Percentiles rank a stretch among this genome's conserved stretches.
Evolutionary conservation across 2,888 invertebrate genomes (phyloP).

Genomic region (Drosophila ezoana): DNA sequence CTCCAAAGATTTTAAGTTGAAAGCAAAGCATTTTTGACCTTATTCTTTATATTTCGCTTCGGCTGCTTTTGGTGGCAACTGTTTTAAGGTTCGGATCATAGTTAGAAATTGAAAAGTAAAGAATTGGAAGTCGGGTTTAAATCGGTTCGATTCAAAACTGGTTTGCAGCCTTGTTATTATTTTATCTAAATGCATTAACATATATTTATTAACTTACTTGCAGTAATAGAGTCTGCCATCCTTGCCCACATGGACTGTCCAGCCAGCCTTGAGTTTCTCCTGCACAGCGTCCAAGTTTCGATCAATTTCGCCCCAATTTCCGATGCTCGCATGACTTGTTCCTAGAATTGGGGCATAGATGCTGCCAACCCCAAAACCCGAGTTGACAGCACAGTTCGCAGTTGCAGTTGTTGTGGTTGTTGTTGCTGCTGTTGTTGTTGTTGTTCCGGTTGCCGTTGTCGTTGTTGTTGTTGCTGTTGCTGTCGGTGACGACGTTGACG

Average conservation of each 20-base stretch:
- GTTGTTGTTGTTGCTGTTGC: conserved; percentile 27
- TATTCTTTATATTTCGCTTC: too few relatives aligned
- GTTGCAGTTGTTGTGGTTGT: conserved; percentile 32
- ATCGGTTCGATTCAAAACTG: too few relatives aligned
- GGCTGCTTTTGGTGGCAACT: too few relatives aligned
- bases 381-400: conserved; percentile 31
- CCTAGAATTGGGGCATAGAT: conserved; percentile 66
- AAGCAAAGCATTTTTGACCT: too few relatives aligned
- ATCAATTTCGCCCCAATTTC: conserved; percentile 83
- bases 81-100: too few relatives aligned
- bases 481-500: conserved; percentile 32
- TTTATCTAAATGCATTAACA: background rate
- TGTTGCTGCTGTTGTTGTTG: conserved; percentile 21
- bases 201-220: conserved; percentile 89
- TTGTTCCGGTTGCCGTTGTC: conserved; percentile 17
- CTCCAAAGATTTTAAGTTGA: too few relatives aligned
- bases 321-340: conserved; percentile 57
- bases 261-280: conserved; percentile 89
- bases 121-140: too few relatives aligned
- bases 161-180: background rate
- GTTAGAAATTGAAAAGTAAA: too few relatives aligned
- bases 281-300: conserved; percentile 86
- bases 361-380: conserved; percentile 46
- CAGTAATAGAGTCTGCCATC: conserved; percentile 95
- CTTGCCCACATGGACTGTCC: conserved; percentile 92